These are phyloP conservation scores for Drosophila funebris DNA, from an alignment of 1,140 invertebrate species.

Conservation along the genomic window DNA sequence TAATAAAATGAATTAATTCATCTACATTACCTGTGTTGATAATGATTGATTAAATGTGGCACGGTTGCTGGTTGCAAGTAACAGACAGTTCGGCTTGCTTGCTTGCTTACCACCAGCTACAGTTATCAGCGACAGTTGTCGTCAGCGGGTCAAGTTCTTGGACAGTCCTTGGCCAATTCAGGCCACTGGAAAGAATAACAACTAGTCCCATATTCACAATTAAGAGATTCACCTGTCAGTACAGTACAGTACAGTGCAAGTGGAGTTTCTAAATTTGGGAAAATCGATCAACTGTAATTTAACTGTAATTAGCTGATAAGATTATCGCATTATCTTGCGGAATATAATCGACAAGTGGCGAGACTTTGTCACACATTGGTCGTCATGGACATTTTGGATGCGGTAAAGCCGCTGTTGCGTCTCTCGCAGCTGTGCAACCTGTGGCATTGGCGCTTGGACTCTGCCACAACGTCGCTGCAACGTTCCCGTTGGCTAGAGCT, in stretches of 20 bases:
- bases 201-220: background rate
- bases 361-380: background rate
- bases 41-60: slow-evolving; percentile 56
- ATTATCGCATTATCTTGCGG: slow-evolving; percentile 11
- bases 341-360: background rate
- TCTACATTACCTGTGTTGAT: slow-evolving; percentile 39
- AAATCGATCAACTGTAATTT: slow-evolving; percentile 19
- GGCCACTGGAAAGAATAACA: background rate
- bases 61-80: background rate
- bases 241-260: too few relatives aligned
- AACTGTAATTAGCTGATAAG: slow-evolving; percentile 31
- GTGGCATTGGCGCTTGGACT: slow-evolving; percentile 53
- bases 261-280: background rate
- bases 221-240: background rate
- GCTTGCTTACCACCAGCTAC: background rate
- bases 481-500: slow-evolving; percentile 56
- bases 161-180: background rate
- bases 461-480: slow-evolving; percentile 15
- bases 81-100: background rate
- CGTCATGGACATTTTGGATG: slow-evolving; percentile 61
- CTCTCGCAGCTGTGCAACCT: slow-evolving; percentile 56
- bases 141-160: background rate
- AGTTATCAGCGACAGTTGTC: background rate
- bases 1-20: slow-evolving; percentile 42
- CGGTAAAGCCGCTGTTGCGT: slow-evolving; percentile 47